Percentiles rank a stretch among this genome's conserved stretches.
Evolutionary conservation across 2,888 invertebrate genomes (phyloP).

Genomic region (Neocrepidodera transversa): DNA sequence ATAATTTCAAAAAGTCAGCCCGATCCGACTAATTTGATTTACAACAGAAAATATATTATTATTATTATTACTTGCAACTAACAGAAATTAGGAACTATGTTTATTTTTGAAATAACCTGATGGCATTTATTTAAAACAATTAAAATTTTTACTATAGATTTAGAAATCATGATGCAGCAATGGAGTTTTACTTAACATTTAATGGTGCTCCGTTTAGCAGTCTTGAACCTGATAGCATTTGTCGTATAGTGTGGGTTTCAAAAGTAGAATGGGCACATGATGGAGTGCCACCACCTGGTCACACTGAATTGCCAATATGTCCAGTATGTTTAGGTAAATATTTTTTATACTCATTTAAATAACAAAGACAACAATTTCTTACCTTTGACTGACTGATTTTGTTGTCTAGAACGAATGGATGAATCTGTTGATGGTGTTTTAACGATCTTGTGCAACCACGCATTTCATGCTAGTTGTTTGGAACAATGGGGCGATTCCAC

Average conservation of each 20-base stretch:
- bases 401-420: conserved; percentile 86
- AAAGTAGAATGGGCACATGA: conserved; percentile 86
- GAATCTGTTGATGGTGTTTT: conserved; percentile 97
- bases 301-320: conserved; percentile 96
- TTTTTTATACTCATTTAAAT: not conserved
- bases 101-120: too few species aligned
- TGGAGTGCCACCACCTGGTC: conserved; percentile 71
- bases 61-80: too few species aligned
- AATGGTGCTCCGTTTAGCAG: conserved; percentile 94
- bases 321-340: conserved; percentile 82
- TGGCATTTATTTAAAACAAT: too few species aligned
- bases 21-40: too few species aligned
- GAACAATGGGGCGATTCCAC: conserved; percentile 97
- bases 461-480: conserved; percentile 95
- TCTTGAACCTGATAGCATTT: conserved; percentile 89
- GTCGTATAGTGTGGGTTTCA: conserved; percentile 95
- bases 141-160: conserved; percentile 61
- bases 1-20: too few species aligned
- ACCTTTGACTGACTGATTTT: not conserved
- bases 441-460: conserved; percentile 97
- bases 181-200: conserved; percentile 90
- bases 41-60: too few species aligned
- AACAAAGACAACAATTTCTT: not conserved
- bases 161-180: conserved; percentile 78
- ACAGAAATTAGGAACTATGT: too few species aligned